Percentiles rank a stretch among this genome's conserved stretches.
phyloP scores from a whole-genome alignment of 2,888 invertebrate genomes.

The Buathra laborator region DNA sequence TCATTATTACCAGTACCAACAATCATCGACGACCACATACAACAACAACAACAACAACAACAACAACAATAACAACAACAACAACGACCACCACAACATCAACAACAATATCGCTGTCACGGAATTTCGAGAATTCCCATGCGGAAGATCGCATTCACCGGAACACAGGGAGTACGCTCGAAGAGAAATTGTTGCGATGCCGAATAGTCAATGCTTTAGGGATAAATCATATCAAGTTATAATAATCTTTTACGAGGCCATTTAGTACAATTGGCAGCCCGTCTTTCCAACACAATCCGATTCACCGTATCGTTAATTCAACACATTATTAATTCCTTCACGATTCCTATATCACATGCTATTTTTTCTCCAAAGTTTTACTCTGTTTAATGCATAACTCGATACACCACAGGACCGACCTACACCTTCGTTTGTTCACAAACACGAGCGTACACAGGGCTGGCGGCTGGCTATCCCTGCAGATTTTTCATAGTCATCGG shows the following conservation, averaged over 20 bases:
- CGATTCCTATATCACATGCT: no score
- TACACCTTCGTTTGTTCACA: no score
- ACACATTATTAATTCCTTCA: no score
- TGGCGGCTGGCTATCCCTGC: no score
- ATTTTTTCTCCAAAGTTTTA: no score
- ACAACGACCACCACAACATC: conserved; percentile 56
- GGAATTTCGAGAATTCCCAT: conserved; percentile 68
- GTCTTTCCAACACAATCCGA: no score
- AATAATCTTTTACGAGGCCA: not conserved
- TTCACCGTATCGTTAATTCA: no score
- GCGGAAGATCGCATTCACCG: conserved; percentile 70
- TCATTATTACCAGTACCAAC: conserved; percentile 59
- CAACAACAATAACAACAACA: conserved; percentile 58
- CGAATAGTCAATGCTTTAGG: not conserved
- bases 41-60: conserved; percentile 56
- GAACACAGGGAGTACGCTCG: conserved; percentile 81
- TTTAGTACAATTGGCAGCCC: no score
- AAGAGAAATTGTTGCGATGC: not conserved
- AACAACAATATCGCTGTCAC: conserved; percentile 59
- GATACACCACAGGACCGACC: no score
- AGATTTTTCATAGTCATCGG: no score
- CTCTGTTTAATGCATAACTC: no score
- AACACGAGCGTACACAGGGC: no score
- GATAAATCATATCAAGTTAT: not conserved
- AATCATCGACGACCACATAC: conserved; percentile 61